Evolutionary conservation across 2,797 vertebrate genomes (phyloP), one percentile per base, ranked within the genome.

Genomic region (Melanotaenia nigrans): DNA sequence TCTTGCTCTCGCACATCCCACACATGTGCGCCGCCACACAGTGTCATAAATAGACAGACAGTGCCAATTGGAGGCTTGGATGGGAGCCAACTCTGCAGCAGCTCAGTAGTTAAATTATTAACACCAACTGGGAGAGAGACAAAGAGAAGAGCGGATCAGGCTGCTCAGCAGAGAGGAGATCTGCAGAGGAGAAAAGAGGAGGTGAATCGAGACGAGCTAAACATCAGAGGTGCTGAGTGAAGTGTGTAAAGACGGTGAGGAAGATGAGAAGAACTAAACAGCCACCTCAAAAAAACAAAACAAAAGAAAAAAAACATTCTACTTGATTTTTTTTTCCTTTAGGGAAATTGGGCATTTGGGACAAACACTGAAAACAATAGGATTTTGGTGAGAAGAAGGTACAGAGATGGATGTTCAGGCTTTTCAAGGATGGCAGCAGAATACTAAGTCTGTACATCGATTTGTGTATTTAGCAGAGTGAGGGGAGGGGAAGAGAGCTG

Each of bases 71-170:
- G 84, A 89, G 87, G 89, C 87, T 87, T 93, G 92, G 90, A 93
- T 65, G 73, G 56, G 75, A 92, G 95, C 95, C 93, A 95, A 94
- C 86, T 92, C 92, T 92, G 93, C 94, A 95, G 95, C 94, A 95
- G 94, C 91, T 95, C 94, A 94, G 91, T 90, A 93, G 95, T 95
- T 96, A 94, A 93, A 94, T 94, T 93, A 93, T 93, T 93, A 93
- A 94, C 91, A 91, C 85, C 86, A 85, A 92, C 83, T 90, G 89
- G 85, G 92, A 85, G 89, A 81, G 85, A 93, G 89, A 93, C 89
- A 92, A 89, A 92, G 90, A 92, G 86, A 90, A 84, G 86, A 89
- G 85, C 65, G 38, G 80, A 81, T 83, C 77, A 84, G 85, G 72
- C 68, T 35, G 81, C 78, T 86, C 76, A 56, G 85, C 40, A 58